These are phyloP conservation scores for Perca fluviatilis DNA, from an alignment of 2,113 vertebrate genomes.

Conservation along the genomic window DNA sequence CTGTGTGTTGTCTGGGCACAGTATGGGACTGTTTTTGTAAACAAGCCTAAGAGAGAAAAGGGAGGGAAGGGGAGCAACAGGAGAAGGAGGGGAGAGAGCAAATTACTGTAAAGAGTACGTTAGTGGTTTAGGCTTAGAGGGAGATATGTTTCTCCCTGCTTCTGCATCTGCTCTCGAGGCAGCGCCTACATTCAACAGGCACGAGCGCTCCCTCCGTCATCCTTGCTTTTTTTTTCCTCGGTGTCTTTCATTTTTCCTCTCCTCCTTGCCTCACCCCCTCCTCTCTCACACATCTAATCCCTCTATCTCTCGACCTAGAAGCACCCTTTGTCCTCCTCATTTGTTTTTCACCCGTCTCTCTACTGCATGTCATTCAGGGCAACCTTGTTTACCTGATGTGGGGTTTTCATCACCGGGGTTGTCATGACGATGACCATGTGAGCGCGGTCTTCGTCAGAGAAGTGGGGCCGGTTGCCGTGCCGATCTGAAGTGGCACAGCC, in stretches of 20 bases:
- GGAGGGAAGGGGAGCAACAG: slow-evolving; percentile 62
- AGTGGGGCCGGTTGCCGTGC: slow-evolving; percentile 80
- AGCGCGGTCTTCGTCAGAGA: slow-evolving; percentile 58
- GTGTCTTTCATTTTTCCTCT: slow-evolving; percentile 37
- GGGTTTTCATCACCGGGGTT: slow-evolving; percentile 71
- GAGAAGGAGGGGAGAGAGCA: slow-evolving; percentile 63
- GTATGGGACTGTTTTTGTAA: slow-evolving; percentile 76
- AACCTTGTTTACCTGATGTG: slow-evolving; percentile 86
- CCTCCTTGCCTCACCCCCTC: neutral
- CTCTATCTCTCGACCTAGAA: slow-evolving; percentile 71
- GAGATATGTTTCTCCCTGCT: slow-evolving; percentile 69
- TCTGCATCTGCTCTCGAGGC: slow-evolving; percentile 73
- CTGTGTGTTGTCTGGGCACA: slow-evolving; percentile 65
- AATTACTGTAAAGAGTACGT: slow-evolving; percentile 76
- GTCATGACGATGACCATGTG: slow-evolving; percentile 78
- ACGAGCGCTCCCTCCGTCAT: slow-evolving; percentile 42
- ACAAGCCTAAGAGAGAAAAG: slow-evolving; percentile 69
- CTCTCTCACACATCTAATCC: slow-evolving; percentile 54
- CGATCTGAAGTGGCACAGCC: slow-evolving; percentile 82
- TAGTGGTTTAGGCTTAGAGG: slow-evolving; percentile 70
- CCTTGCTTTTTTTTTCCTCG: neutral
- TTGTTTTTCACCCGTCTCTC: slow-evolving; percentile 51
- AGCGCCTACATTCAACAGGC: slow-evolving; percentile 83
- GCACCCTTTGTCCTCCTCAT: slow-evolving; percentile 72
- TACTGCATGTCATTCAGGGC: slow-evolving; percentile 64